Evolutionary conservation across 1,140 invertebrate genomes (phyloP).

Genomic region (Panagrolaimus sp.): DNA sequence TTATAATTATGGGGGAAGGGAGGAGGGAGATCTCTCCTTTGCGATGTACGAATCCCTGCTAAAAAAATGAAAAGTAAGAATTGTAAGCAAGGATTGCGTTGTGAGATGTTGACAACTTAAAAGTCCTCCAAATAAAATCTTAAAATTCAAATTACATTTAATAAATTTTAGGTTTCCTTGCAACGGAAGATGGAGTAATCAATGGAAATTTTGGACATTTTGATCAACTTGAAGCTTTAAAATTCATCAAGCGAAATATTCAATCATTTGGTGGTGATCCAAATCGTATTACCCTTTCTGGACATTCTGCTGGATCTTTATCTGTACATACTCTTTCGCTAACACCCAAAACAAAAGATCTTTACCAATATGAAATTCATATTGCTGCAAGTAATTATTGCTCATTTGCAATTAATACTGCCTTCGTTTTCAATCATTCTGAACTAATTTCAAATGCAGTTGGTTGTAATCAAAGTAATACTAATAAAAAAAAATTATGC

Average conservation of each 20-base stretch:
- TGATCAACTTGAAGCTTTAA: slow-evolving; percentile 80
- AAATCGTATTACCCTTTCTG: slow-evolving; percentile 64
- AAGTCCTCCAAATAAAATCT: too few species aligned
- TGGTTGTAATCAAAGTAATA: not conserved
- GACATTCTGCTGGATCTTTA: slow-evolving; percentile 70
- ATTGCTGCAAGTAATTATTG: not conserved
- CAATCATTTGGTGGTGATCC: slow-evolving; percentile 56
- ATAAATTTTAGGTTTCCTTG: slow-evolving; percentile 43
- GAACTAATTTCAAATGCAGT: not conserved
- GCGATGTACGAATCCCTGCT: too few species aligned
- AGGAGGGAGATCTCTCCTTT: too few species aligned
- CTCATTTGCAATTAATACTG: not conserved
- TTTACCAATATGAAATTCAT: not conserved
- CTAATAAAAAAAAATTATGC: not conserved
- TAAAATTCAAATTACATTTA: too few species aligned
- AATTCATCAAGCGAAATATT: slow-evolving; percentile 58
- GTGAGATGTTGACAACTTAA: too few species aligned
- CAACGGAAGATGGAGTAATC: slow-evolving; percentile 47
- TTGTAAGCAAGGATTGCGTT: too few species aligned
- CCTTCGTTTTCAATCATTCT: not conserved
- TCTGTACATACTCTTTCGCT: slow-evolving; percentile 73
- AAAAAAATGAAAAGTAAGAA: too few species aligned
- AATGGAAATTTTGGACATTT: slow-evolving; percentile 64
- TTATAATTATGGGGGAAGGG: too few species aligned
- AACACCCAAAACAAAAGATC: slow-evolving; percentile 64